phyloP scores from a whole-genome alignment of 2,888 invertebrate species.

The Noctua comes region DNA sequence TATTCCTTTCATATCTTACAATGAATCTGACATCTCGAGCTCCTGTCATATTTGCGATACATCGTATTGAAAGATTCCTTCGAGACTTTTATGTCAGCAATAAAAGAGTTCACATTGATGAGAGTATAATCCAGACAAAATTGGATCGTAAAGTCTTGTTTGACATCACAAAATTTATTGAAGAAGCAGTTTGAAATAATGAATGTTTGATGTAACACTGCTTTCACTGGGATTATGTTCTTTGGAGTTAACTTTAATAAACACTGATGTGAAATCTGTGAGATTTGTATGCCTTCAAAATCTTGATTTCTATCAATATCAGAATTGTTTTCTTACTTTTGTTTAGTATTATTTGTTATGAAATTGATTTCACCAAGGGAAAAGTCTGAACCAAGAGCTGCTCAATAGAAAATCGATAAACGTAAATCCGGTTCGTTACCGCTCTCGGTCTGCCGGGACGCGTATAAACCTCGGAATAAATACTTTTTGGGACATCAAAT shows the following conservation, averaged over 20 bases:
- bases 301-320: neutral
- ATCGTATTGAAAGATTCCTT: conserved; percentile 60
- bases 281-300: neutral
- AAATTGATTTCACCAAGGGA: conserved; percentile 24
- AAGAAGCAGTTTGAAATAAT: conserved; percentile 57
- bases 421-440: conserved; percentile 53
- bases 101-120: conserved; percentile 66
- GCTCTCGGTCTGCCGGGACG: conserved; percentile 22
- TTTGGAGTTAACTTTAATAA: conserved; percentile 34
- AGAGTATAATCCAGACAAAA: conserved; percentile 64
- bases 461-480: conserved; percentile 36
- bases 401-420: conserved; percentile 57
- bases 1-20: neutral
- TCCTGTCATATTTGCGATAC: conserved; percentile 48
- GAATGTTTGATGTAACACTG: conserved; percentile 61
- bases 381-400: conserved; percentile 19
- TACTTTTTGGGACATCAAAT: conserved; percentile 19
- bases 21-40: conserved; percentile 11
- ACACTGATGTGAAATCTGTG: conserved; percentile 11
- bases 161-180: conserved; percentile 63
- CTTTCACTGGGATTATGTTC: conserved; percentile 40
- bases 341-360: conserved; percentile 12
- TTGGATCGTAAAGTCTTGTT: conserved; percentile 66
- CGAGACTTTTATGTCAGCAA: conserved; percentile 59
- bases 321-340: neutral